Percentiles rank a stretch among this genome's conserved stretches.
Conservation (phyloP, 2,113 vertebrate species). For the Athene cunicularia region DNA sequence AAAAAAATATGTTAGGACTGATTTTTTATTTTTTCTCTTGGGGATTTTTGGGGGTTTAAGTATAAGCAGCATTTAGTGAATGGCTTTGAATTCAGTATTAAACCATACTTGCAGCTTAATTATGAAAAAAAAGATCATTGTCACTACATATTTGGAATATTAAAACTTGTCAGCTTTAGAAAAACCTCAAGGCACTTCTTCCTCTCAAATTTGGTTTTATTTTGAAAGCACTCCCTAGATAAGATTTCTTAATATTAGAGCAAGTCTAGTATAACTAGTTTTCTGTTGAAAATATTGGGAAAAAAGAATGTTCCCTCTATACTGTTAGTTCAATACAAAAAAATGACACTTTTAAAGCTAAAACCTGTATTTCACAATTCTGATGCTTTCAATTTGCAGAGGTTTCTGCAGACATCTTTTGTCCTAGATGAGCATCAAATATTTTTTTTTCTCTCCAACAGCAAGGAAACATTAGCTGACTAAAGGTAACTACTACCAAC, state of each 20-base stretch:
- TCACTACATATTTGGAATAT: slow-evolving; percentile 24
- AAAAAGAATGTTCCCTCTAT: background rate
- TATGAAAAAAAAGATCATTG: slow-evolving; percentile 33
- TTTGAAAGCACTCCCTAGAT: background rate
- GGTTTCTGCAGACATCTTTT: background rate
- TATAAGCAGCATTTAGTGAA: background rate
- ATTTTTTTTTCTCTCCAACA: background rate
- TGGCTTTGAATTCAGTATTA: slow-evolving; percentile 14
- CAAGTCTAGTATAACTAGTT: background rate
- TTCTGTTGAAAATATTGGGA: background rate
- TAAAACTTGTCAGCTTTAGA: slow-evolving; percentile 26
- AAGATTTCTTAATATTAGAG: slow-evolving; percentile 35
- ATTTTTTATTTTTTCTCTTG: background rate
- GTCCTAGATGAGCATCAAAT: background rate
- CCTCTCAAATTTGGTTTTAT: slow-evolving; percentile 35
- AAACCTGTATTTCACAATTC: background rate
- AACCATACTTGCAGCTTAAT: slow-evolving; percentile 1
- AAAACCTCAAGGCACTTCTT: slow-evolving; percentile 43
- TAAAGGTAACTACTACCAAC: background rate
- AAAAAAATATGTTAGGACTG: background rate
- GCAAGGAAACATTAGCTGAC: background rate
- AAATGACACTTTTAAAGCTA: background rate
- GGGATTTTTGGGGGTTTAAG: background rate
- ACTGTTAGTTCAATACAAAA: background rate
- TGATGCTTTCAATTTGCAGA: background rate